Evolutionary conservation across 1,140 invertebrate genomes (phyloP), one percentile per base, ranked within the genome.

Genomic region (Plodia interpunctella): DNA sequence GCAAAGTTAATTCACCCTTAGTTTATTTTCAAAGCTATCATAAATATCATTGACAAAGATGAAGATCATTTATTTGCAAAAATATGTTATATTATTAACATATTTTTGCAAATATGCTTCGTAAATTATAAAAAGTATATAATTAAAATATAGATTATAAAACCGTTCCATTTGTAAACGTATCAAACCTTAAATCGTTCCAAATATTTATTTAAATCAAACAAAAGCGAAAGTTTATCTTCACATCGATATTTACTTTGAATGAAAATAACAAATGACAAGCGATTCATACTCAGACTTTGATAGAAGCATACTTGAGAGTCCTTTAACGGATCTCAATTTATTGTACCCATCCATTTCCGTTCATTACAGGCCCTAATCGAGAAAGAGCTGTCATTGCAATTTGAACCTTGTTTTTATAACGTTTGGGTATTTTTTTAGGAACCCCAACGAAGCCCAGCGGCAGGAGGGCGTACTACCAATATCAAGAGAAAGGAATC

Each of bases 371-470:
- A 25, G 6, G 5, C 19, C 19, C 51, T 53, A 53, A 53, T 25
- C 51, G 51, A 53, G 19, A 53, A 18, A n/a, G 11, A 4, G 0
- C 8, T 11, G n/a, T 44, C 51, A n/a, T 53, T 25, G 19, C 51
- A 25, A 53, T 25, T 53, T 53, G 51, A 21, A 28, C 51, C 21
- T 53, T 53, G 25, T 44, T 53, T 20, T 53, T 13, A 53, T 53
- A 25, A n/a, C n/a, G 19, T 25, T 53, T 53, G 51, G 21, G 20
- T 53, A 13, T 68, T 38, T n/a, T n/a, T 59, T 3, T 90, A 98
- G 97, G 62, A 97, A 97, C 90, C 96, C 97, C 0, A 97, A 98
- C 74, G 94, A 96, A 70, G 93, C 95, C 63, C 93, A 95, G 69
- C 92, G 93, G 58, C 94, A 95, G 70, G 93, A 95, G 64, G 91